Conservation (phyloP, 2,797 vertebrate genomes). For the Platalea minor region DNA sequence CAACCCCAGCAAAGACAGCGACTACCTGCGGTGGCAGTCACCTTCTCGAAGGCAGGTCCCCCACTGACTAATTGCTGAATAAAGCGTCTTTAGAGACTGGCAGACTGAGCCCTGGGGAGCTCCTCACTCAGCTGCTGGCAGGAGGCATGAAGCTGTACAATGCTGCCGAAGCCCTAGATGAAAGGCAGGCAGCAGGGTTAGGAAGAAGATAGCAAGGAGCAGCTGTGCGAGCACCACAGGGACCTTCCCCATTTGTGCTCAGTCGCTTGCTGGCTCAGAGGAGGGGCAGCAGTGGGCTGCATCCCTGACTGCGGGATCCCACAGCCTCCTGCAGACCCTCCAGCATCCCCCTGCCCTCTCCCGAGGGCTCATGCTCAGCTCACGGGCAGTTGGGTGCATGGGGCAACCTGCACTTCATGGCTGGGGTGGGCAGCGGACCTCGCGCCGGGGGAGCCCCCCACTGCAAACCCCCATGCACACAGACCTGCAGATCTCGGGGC, state of each 20-base stretch:
- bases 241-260: neutral
- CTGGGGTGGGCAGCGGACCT: neutral
- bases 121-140: neutral
- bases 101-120: neutral
- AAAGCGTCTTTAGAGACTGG: neutral
- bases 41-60: neutral
- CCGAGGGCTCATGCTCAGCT: rapidly evolving
- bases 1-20: neutral
- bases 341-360: neutral
- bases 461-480: neutral
- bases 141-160: slow-evolving; percentile 8
- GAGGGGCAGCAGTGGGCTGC: neutral
- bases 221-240: neutral
- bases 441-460: rapidly evolving
- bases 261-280: neutral
- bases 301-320: neutral
- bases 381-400: rapidly evolving
- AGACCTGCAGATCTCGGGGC: neutral
- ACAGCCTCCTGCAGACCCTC: neutral
- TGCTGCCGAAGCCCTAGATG: neutral
- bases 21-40: neutral
- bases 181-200: neutral
- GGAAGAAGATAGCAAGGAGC: neutral
- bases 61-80: neutral
- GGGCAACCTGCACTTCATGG: neutral